A percentile compares a stretch with the other conserved stretches of the same genome.
These are phyloP conservation scores for Onthophagus sagittarius DNA, from an alignment of 2,888 invertebrate species.

Conservation along the genomic window DNA sequence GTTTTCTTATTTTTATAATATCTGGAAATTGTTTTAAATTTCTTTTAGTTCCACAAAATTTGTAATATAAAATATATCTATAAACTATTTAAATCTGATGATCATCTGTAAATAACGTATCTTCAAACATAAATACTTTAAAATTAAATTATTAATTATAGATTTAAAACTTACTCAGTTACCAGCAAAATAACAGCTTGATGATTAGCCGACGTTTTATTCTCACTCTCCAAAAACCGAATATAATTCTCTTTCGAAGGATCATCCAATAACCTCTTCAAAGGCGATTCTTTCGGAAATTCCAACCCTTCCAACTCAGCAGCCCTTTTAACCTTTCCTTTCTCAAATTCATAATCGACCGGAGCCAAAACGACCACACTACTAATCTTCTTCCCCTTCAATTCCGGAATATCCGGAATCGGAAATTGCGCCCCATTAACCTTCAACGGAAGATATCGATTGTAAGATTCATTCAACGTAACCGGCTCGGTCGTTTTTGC, in stretches of 20 bases:
- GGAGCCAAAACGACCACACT: constrained; percentile 84
- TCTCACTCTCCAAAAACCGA: constrained; percentile 75
- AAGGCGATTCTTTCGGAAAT: constrained; percentile 69
- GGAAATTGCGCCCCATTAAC: constrained; percentile 83
- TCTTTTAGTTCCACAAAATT: no score
- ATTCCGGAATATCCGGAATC: constrained; percentile 71
- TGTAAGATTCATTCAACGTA: constrained; percentile 70
- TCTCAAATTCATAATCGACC: constrained; percentile 64
- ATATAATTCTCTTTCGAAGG: constrained; percentile 75
- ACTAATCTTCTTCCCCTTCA: constrained; percentile 72
- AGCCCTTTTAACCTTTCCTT: constrained; percentile 54
- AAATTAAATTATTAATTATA: not conserved
- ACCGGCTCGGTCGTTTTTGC: constrained; percentile 74
- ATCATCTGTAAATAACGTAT: no score
- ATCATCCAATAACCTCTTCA: constrained; percentile 70
- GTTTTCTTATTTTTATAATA: no score
- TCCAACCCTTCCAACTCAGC: constrained; percentile 64
- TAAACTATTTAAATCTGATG: no score
- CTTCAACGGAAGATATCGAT: constrained; percentile 79
- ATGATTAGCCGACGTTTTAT: constrained; percentile 66
- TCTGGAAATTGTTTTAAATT: no score
- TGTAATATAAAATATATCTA: no score
- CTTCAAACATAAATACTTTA: no score
- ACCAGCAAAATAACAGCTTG: constrained; percentile 81
- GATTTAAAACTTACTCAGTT: constrained; percentile 63